Base-by-base conservation (phyloP, 2,888 invertebrate species). In the Mesorhabditis belari region DNA sequence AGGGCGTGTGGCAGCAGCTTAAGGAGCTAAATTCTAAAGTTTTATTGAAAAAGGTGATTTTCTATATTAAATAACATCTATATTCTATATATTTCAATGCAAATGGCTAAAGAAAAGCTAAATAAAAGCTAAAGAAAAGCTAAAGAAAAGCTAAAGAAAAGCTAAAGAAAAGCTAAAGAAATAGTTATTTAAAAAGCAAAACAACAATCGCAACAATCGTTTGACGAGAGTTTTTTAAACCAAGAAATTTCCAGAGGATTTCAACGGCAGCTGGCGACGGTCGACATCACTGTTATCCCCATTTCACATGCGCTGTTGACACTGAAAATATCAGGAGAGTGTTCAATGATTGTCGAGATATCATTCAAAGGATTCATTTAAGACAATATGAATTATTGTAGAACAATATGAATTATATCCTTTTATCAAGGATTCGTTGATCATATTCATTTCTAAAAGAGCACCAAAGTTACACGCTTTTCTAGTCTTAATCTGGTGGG, bases 321-420 rank as follows among this genome's bases (percentile, higher is more conserved):
- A 99, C 98, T 74, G 98, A 99, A 87, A 99, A 99, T 87, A 99
- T 99, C 85, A 92, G 95, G 57, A 89, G 98, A 85, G 98, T 98
- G 85, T 99, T 99, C 88, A 96, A 96, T 87, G 98, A 99, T 88
- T 87, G 98, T 87, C 91, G 96, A 83, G 98, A 99, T 88, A 99
- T 99, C 87, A 98, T 99, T 83, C 98, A 98, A 87, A 91, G 98
- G 86, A 98, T 99, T 93, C 98, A 99, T 87, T 89, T 99, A 85
- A 91, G 96, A 82, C 96, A 98, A 87, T 99, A 99, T 87, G 98
- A 99, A 88, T 91, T 99, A 85, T 92, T 98, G 89, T 98, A 69
- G 70, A 2, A n/a, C 12, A 44, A 44, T n/a, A 44, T n/a, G 44
- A 44, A 44, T 17, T n/a, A 44, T 17, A 44, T n/a, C 12, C 12